Evolutionary conservation across 2,113 vertebrate genomes (phyloP), one percentile per base, ranked within the genome.

Genomic region (Anguilla rostrata): DNA sequence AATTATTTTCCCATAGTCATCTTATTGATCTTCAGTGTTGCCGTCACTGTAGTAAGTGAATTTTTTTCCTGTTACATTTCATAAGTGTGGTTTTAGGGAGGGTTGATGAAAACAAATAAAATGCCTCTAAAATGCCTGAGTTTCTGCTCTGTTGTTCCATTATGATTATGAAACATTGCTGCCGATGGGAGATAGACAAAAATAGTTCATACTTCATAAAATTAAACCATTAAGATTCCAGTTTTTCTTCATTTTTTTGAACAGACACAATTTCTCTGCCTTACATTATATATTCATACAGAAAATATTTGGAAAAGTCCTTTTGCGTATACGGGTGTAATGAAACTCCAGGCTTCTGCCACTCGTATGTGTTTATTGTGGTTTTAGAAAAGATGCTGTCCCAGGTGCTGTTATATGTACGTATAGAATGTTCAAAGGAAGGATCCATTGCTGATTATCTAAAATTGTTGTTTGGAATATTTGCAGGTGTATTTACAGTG

Each of bases 401-500:
- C 43, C 43, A 46, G 43, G 5, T 46, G 43, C 43, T 46, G 43
- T 46, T 46, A 46, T 6, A 46, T 46, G 43, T 46, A 0, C 43
- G 4, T 46, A 46, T 46, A 8, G 43, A 46, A 46, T 46, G 43
- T 46, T 46, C 43, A 6, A 8, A 6, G 43, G 43, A 46, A 46
- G 34, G 34, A 1, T 34, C 43, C 43, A 6, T 46, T 11, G 12
- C 49, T 53, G 49, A 53, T 53, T 1, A 14, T 53, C 7, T 53
- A 40, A 11, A 14, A 71, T 93, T 84, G 34, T 92, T 56, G 91
- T 79, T 93, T 56, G 79, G 39, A 92, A 81, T 87, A 9, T 91
- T 34, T 92, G 16, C 89, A 99, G 98, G 95, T 99, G 85, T 99
- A 99, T 93, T 91, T 99, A 86, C 95, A 96, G 86, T 98, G 97